Percentiles rank a stretch among this genome's conserved stretches.
Conservation (phyloP, 2,113 vertebrate species). For the Herpetotheres cachinnans region DNA sequence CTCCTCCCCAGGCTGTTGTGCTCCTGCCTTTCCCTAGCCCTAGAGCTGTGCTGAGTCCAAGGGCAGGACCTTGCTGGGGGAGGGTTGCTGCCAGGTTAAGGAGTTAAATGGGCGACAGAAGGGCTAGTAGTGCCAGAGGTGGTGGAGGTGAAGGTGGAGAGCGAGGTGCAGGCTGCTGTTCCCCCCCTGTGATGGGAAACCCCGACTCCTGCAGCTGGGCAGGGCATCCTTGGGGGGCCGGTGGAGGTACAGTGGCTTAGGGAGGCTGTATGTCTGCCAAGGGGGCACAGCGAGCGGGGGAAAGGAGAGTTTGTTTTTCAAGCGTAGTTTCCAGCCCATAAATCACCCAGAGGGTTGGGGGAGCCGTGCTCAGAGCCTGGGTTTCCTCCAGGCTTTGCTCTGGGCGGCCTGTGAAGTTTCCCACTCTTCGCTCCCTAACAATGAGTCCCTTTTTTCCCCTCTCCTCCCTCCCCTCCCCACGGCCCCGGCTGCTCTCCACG, state of each 20-base stretch:
- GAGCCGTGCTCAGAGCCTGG: not conserved
- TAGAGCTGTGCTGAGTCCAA: not conserved
- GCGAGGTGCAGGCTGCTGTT: not conserved
- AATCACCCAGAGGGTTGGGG: conserved; percentile 3
- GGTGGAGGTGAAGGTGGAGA: not conserved
- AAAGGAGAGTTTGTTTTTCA: conserved; percentile 45
- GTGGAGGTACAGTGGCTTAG: not conserved
- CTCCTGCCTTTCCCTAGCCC: not conserved
- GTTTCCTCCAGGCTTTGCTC: conserved; percentile 54
- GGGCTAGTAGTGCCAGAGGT: not conserved
- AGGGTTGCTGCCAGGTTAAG: not conserved
- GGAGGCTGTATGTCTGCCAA: not conserved
- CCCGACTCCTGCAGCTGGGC: rapidly evolving
- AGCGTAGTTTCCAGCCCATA: conserved; percentile 38
- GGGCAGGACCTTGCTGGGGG: not conserved
- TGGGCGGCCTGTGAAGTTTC: not conserved
- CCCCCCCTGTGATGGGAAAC: not conserved
- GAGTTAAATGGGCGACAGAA: not conserved
- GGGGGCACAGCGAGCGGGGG: not conserved
- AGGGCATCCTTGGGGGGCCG: not conserved
- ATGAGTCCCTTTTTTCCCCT: conserved; percentile 48
- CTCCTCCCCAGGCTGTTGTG: not conserved
- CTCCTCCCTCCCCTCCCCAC: conserved; percentile 23
- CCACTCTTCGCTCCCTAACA: conserved; percentile 40
- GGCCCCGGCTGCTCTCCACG: not conserved